Conservation (phyloP, 2,113 vertebrate genomes). For the Neodon shergylaensis region DNA sequence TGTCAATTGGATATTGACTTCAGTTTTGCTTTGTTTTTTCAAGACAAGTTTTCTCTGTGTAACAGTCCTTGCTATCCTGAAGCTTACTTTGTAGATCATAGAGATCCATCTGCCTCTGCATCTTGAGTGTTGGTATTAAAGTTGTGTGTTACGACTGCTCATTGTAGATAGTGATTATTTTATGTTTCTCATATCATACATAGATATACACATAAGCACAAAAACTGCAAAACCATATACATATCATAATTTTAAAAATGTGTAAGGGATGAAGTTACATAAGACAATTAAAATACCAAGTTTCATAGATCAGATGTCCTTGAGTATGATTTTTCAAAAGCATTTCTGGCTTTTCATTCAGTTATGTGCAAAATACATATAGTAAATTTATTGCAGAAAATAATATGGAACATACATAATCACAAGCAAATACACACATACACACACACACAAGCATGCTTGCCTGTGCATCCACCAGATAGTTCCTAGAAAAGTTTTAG, state of each 20-base stretch:
- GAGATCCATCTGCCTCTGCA: not conserved
- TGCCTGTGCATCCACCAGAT: no score
- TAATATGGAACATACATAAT: not conserved
- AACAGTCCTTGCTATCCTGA: not conserved
- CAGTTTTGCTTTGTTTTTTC: no score
- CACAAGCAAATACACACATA: not conserved
- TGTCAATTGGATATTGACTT: no score
- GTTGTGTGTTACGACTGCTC: no score
- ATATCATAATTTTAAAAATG: not conserved
- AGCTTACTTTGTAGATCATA: not conserved
- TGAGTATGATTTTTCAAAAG: not conserved
- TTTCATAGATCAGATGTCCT: not conserved
- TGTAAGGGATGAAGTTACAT: not conserved
- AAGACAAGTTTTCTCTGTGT: no score
- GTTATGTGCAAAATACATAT: not conserved
- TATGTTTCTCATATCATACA: not conserved
- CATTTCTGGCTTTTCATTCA: not conserved
- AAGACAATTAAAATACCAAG: not conserved
- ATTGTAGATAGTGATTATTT: not conserved
- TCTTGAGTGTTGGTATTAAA: not conserved
- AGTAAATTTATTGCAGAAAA: not conserved
- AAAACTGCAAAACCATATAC: not conserved
- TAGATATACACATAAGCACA: not conserved
- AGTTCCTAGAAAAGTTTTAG: not conserved
- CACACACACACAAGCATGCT: not conserved